Evolutionary conservation across 2,113 vertebrate species (phyloP).

Genomic region (Acrocephalus kingi): DNA sequence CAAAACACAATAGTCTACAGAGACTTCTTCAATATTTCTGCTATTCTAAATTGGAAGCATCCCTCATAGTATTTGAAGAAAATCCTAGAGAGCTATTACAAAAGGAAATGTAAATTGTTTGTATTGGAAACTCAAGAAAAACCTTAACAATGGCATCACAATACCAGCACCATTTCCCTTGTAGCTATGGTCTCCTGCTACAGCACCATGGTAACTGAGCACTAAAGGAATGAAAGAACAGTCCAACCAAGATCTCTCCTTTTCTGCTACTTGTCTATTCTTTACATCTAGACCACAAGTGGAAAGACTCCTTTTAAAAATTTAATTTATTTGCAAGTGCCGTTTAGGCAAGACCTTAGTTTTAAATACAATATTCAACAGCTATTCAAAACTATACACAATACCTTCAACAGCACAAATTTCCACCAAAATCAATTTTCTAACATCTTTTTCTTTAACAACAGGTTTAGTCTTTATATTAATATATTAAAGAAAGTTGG

Average conservation of each 20-base stretch:
- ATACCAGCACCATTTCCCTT: neutral
- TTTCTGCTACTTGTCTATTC: neutral
- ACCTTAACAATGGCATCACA: neutral
- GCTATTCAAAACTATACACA: neutral
- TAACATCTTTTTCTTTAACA: neutral
- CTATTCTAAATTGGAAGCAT: neutral
- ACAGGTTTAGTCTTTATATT: neutral
- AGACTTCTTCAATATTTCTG: neutral
- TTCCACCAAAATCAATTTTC: neutral
- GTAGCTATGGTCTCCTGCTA: neutral
- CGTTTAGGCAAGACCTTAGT: neutral
- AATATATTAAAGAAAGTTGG: neutral
- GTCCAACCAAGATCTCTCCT: neutral
- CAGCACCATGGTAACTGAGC: slow-evolving; percentile 11
- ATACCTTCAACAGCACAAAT: neutral
- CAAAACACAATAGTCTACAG: neutral
- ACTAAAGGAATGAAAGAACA: slow-evolving; percentile 8
- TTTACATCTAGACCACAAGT: neutral
- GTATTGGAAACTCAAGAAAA: neutral
- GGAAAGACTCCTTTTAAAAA: neutral
- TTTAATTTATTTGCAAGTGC: neutral
- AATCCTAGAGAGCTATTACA: neutral
- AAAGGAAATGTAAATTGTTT: neutral
- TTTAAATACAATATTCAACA: neutral
- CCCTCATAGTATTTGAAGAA: neutral